Evolutionary conservation across 2,113 vertebrate genomes (phyloP).

Genomic region (Crocuta crocuta): DNA sequence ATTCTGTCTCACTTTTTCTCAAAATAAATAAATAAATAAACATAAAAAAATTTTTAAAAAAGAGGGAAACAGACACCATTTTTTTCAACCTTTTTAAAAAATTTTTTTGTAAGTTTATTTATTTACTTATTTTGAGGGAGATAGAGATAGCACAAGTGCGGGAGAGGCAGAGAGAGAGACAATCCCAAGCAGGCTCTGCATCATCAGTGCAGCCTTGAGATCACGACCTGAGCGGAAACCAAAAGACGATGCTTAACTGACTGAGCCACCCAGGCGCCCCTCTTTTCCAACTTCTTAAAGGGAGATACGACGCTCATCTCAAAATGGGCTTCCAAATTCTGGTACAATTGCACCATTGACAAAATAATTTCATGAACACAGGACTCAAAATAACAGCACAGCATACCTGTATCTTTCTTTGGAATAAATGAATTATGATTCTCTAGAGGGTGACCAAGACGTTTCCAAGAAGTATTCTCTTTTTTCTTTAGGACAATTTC

Average conservation of each 20-base stretch:
- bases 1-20: too few species aligned
- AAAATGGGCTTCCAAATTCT: not conserved
- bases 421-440: conserved; percentile 90
- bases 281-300: not conserved
- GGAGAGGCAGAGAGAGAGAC: too few species aligned
- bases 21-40: too few species aligned
- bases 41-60: not conserved
- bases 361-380: not conserved
- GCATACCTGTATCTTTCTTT: conserved; percentile 89
- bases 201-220: too few species aligned
- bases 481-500: conserved; percentile 92
- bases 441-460: conserved; percentile 90
- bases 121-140: too few species aligned
- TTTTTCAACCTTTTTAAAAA: too few species aligned
- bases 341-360: not conserved
- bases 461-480: conserved; percentile 87
- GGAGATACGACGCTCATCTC: not conserved
- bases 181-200: too few species aligned
- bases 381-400: not conserved
- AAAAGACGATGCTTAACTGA: too few species aligned
- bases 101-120: too few species aligned
- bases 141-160: too few species aligned
- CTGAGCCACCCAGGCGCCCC: too few species aligned
- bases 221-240: too few species aligned
- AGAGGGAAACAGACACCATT: not conserved